Conservation (phyloP, 1,140 invertebrate genomes). For the Anastatus disparis region DNA sequence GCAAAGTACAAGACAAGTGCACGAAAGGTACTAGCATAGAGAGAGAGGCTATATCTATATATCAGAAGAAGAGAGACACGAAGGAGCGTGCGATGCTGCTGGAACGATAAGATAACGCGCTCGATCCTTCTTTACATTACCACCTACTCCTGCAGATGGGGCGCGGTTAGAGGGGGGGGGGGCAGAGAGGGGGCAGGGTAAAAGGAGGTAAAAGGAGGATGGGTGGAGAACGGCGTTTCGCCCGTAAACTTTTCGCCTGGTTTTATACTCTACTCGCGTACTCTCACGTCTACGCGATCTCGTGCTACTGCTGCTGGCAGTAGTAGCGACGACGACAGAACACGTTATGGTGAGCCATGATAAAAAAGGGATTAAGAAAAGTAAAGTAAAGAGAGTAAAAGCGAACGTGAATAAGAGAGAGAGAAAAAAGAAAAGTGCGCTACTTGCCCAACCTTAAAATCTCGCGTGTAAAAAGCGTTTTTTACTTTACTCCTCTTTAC, state of each 20-base stretch:
- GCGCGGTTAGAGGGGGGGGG: constrained; percentile 36
- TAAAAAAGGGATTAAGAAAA: constrained; percentile 42
- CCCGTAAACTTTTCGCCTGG: constrained; percentile 37
- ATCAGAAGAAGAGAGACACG: neutral
- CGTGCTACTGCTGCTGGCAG: neutral
- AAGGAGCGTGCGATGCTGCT: constrained; percentile 24
- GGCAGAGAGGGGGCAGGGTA: constrained; percentile 33
- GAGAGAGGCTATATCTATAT: neutral
- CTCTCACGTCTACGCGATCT: constrained; percentile 29
- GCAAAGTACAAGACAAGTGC: neutral
- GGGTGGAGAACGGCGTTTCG: constrained; percentile 2
- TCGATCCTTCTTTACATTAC: constrained; percentile 49
- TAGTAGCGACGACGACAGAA: neutral
- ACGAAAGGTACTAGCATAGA: neutral
- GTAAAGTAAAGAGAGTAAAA: constrained; percentile 14
- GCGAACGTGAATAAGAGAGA: no score
- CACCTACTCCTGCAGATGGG: constrained; percentile 49
- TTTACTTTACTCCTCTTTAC: neutral
- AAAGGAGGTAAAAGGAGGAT: neutral
- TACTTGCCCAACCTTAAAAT: constrained; percentile 27
- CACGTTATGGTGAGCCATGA: constrained; percentile 16
- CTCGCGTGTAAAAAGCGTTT: constrained; percentile 31
- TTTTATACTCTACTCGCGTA: constrained; percentile 39
- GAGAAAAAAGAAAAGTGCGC: no score
- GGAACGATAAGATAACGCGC: constrained; percentile 50